phyloP scores from a whole-genome alignment of 30 jellyfish, hydroid and myxozoan species.

The Rhopilema esculentum region DNA sequence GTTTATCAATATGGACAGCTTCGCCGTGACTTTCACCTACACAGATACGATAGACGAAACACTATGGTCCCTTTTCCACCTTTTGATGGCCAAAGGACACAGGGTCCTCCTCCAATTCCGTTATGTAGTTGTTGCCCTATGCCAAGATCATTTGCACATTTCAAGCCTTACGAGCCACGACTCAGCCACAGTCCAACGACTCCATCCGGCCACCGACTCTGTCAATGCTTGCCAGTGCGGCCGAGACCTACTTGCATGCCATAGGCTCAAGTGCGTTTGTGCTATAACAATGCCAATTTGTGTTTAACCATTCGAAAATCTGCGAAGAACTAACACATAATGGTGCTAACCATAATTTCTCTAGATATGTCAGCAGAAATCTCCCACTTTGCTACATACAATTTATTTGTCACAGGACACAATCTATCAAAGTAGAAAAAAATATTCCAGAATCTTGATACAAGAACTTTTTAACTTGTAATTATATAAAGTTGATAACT shows the following conservation, averaged over 20 bases:
- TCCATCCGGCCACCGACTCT: constrained; percentile 25
- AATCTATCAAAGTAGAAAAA: no score
- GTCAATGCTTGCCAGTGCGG: constrained; percentile 63
- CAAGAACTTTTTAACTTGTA: no score
- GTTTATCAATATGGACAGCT: constrained; percentile 36
- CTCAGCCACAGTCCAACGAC: constrained; percentile 65
- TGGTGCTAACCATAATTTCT: no score
- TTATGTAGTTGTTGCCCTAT: constrained; percentile 66
- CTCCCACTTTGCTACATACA: no score
- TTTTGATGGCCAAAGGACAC: constrained; percentile 39
- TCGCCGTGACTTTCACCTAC: constrained; percentile 52
- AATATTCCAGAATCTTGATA: no score
- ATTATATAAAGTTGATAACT: no score
- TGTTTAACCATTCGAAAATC: no score
- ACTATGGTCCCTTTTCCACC: constrained; percentile 11
- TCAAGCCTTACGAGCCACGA: constrained; percentile 70
- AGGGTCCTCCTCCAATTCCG: constrained; percentile 40
- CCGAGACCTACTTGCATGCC: constrained; percentile 66
- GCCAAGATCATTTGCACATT: constrained; percentile 51
- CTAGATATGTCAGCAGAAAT: no score
- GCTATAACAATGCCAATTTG: no score
- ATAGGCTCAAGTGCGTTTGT: not conserved
- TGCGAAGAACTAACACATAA: no score
- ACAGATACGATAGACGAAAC: constrained; percentile 18
- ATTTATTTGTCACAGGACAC: no score